Conservation (phyloP, 2,888 invertebrate genomes). For the Stomorhina lunata region DNA sequence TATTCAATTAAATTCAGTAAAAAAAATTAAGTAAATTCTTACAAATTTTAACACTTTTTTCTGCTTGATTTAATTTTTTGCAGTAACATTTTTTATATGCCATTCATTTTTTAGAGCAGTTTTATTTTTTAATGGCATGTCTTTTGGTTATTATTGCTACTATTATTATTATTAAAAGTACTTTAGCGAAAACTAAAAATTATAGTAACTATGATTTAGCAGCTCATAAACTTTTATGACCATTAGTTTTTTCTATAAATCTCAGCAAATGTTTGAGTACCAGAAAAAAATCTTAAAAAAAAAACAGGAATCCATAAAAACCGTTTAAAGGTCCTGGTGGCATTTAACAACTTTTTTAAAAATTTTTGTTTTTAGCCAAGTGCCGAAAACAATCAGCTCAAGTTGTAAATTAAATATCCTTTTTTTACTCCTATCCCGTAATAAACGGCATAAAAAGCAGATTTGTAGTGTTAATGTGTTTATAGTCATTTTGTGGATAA, state of each 20-base stretch:
- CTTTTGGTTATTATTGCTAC: background rate
- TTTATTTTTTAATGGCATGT: slow-evolving; percentile 2
- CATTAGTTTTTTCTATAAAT: slow-evolving; percentile 49
- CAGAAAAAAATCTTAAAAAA: too few species aligned
- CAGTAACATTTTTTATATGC: too few species aligned
- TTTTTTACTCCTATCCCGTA: too few species aligned
- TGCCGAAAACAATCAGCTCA: slow-evolving; percentile 41
- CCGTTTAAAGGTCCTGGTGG: too few species aligned
- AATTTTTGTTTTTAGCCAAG: slow-evolving; percentile 62
- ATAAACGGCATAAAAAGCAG: slow-evolving; percentile 36
- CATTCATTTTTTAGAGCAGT: background rate
- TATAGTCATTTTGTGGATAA: background rate
- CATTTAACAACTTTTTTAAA: slow-evolving; percentile 53
- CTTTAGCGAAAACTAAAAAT: background rate
- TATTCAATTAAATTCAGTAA: too few species aligned
- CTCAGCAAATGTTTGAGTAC: slow-evolving; percentile 18
- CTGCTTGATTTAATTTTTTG: too few species aligned
- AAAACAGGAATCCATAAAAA: too few species aligned
- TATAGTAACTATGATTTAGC: slow-evolving; percentile 60
- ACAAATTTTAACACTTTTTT: too few species aligned
- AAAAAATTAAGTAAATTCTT: too few species aligned
- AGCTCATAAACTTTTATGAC: slow-evolving; percentile 63
- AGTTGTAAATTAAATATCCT: slow-evolving; percentile 52
- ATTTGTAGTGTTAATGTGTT: background rate
- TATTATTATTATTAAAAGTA: background rate